Conservation (phyloP, 2,797 vertebrate genomes). For the Aulostomus chinensis region DNA sequence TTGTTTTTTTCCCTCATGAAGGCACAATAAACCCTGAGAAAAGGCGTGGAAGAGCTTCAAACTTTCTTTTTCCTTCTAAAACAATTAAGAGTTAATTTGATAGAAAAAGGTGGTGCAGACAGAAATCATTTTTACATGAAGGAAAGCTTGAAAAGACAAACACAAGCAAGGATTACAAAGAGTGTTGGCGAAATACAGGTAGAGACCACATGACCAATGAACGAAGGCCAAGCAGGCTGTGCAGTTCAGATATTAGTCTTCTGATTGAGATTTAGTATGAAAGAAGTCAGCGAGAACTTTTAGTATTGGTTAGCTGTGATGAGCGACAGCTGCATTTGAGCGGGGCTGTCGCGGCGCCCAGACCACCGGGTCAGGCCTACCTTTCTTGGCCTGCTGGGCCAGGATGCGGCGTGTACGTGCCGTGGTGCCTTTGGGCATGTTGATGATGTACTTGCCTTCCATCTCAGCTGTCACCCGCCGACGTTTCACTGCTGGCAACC, state of each 20-base stretch:
- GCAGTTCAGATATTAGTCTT: background rate
- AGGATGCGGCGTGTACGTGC: conserved; percentile 91
- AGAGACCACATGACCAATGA: background rate
- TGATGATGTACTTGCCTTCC: conserved; percentile 96
- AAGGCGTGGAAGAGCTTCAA: too few relatives aligned
- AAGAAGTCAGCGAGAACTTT: conserved; percentile 7
- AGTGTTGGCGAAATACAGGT: too few relatives aligned
- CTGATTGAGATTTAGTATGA: conserved; percentile 17
- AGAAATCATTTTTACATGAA: too few relatives aligned
- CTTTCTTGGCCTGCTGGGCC: conserved; percentile 91
- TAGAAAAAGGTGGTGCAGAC: too few relatives aligned
- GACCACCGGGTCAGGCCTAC: conserved; percentile 74
- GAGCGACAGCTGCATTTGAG: conserved; percentile 18
- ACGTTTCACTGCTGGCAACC: conserved; percentile 78
- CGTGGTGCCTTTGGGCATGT: conserved; percentile 96
- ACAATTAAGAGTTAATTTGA: too few relatives aligned
- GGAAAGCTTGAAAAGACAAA: too few relatives aligned
- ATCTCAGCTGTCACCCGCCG: conserved; percentile 93
- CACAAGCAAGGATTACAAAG: too few relatives aligned
- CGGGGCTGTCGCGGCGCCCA: conserved; percentile 27
- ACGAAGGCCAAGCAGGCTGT: conserved; percentile 2
- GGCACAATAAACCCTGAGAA: too few relatives aligned
- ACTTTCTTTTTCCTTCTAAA: too few relatives aligned
- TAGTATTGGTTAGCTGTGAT: conserved; percentile 27
- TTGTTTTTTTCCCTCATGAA: too few relatives aligned